Conservation (phyloP, 1,140 invertebrate genomes). For the Diuraphis noxia region DNA sequence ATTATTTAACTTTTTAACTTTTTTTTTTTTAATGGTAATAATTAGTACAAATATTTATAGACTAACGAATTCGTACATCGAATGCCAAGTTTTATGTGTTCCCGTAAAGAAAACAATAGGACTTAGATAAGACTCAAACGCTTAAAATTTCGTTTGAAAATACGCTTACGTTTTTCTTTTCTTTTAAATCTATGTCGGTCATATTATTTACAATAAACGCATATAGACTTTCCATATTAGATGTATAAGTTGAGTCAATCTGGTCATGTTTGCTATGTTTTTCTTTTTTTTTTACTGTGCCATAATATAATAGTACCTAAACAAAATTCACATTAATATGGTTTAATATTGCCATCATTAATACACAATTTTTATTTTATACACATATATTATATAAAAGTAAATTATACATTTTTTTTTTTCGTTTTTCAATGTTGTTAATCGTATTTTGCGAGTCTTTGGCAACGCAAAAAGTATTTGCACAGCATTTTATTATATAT, state of each 20-base stretch:
- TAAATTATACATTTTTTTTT: neutral
- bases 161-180: slow-evolving; percentile 14
- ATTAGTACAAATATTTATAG: slow-evolving; percentile 46
- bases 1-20: neutral
- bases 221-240: slow-evolving; percentile 29
- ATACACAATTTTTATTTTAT: neutral
- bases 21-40: slow-evolving; percentile 18
- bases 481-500: neutral
- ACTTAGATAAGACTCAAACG: slow-evolving; percentile 30
- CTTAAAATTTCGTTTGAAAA: neutral
- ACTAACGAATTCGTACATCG: slow-evolving; percentile 40
- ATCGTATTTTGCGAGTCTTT: neutral
- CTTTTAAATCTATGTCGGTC: neutral
- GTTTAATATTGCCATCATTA: neutral
- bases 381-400: neutral
- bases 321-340: neutral
- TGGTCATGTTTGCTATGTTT: slow-evolving; percentile 25
- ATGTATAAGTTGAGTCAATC: slow-evolving; percentile 34
- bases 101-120: slow-evolving; percentile 29
- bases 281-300: slow-evolving; percentile 28
- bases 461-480: neutral
- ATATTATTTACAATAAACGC: neutral
- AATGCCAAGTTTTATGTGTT: slow-evolving; percentile 38
- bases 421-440: neutral
- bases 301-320: slow-evolving; percentile 31